These are phyloP conservation scores for Sabellastarte sp. DNA, from an alignment of 2,888 invertebrate genomes.

Conservation along the genomic window DNA sequence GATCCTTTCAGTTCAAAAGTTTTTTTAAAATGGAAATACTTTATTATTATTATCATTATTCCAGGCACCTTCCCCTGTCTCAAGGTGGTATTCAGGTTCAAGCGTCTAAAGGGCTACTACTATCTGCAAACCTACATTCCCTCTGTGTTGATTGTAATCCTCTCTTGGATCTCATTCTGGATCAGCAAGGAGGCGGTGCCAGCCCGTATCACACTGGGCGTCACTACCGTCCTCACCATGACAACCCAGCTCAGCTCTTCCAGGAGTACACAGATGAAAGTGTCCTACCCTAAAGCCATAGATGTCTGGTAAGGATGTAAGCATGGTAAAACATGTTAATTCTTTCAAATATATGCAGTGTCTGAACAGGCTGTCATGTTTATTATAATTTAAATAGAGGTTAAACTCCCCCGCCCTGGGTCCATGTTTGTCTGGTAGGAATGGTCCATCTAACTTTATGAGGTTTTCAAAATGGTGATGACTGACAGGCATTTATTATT, in stretches of 20 bases:
- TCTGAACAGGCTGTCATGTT: too few species aligned
- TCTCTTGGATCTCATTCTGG: slow-evolving; percentile 38
- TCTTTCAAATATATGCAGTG: too few species aligned
- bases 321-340: too few species aligned
- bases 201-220: slow-evolving; percentile 31
- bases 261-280: slow-evolving; percentile 21
- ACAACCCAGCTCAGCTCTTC: slow-evolving; percentile 17
- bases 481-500: too few species aligned
- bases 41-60: too few species aligned
- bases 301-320: slow-evolving; percentile 24
- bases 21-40: too few species aligned
- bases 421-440: too few species aligned
- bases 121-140: slow-evolving; percentile 33
- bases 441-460: too few species aligned
- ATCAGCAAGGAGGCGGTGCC: slow-evolving; percentile 33
- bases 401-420: too few species aligned
- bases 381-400: too few species aligned
- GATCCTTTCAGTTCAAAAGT: too few species aligned
- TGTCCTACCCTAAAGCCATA: slow-evolving; percentile 33
- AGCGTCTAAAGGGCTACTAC: slow-evolving; percentile 29
- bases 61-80: slow-evolving; percentile 31
- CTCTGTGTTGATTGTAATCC: slow-evolving; percentile 31
- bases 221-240: slow-evolving; percentile 28
- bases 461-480: too few species aligned
- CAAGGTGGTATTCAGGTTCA: slow-evolving; percentile 24